A percentile compares a stretch with the other conserved stretches of the same genome.
These are phyloP conservation scores for Andrena cerasifolii DNA, from an alignment of 1,140 invertebrate species.

Conservation along the genomic window DNA sequence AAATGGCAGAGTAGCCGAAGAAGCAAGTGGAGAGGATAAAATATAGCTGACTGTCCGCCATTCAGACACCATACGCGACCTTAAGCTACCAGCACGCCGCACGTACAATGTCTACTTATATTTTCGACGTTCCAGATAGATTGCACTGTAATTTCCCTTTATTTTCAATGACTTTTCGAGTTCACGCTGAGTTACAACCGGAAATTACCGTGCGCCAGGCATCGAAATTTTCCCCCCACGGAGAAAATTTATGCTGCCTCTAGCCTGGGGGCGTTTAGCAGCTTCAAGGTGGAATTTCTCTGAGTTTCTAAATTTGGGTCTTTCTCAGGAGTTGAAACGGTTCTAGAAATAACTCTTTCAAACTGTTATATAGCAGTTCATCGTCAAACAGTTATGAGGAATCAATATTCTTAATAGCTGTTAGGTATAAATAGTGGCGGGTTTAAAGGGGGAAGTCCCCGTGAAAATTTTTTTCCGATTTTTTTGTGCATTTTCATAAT, in stretches of 20 bases:
- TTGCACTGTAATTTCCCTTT: conserved; percentile 17
- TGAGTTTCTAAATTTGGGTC: too few relatives aligned
- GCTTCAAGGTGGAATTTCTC: neutral
- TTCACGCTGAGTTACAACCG: neutral
- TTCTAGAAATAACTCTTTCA: too few relatives aligned
- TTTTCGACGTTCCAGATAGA: conserved; percentile 7
- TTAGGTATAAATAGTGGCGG: too few relatives aligned
- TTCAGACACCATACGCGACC: conserved; percentile 12
- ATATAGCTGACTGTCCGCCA: conserved; percentile 38
- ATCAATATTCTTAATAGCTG: too few relatives aligned
- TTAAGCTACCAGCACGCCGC: conserved; percentile 7
- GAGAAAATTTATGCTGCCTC: conserved; percentile 17
- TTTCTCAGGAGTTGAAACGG: too few relatives aligned
- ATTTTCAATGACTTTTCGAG: conserved; percentile 35
- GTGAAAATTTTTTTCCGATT: too few relatives aligned
- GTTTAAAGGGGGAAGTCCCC: too few relatives aligned
- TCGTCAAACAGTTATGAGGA: too few relatives aligned
- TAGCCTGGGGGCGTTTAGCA: neutral
- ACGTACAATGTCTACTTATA: neutral
- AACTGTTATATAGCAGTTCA: too few relatives aligned
- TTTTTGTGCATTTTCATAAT: too few relatives aligned
- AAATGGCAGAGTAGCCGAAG: conserved; percentile 21
- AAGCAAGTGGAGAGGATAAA: conserved; percentile 26
- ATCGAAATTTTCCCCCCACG: neutral
- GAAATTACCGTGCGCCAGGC: neutral